A percentile compares a stretch with the other conserved stretches of the same genome.
Conservation (phyloP, 2,888 invertebrate species). For the Apotomis betuletana region DNA sequence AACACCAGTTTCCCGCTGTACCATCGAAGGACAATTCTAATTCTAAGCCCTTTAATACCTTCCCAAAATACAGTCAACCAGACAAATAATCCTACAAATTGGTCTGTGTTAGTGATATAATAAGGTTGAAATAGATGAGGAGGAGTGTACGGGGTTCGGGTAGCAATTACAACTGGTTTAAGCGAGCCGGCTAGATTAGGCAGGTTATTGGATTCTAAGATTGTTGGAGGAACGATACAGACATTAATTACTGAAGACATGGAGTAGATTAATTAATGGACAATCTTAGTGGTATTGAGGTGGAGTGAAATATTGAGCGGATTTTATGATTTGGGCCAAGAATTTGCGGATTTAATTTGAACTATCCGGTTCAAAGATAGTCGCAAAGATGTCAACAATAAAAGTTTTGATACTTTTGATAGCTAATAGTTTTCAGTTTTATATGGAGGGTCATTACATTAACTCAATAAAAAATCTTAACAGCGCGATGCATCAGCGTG, state of each 20-base stretch:
- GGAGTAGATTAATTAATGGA: constrained; percentile 33
- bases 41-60: constrained; percentile 43
- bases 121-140: constrained; percentile 20
- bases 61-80: constrained; percentile 31
- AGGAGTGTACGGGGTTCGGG: constrained; percentile 35
- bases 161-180: constrained; percentile 46
- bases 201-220: constrained; percentile 33
- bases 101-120: neutral
- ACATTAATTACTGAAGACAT: constrained; percentile 38
- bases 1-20: constrained; percentile 18
- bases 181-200: constrained; percentile 32
- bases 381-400: too few species aligned
- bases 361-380: too few species aligned
- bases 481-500: too few species aligned
- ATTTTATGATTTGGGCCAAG: neutral
- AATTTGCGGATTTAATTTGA: neutral
- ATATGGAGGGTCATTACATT: too few species aligned
- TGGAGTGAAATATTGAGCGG: neutral
- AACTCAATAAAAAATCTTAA: too few species aligned
- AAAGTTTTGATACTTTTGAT: too few species aligned
- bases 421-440: too few species aligned
- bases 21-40: constrained; percentile 39
- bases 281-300: constrained; percentile 3
- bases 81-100: constrained; percentile 19
- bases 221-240: constrained; percentile 35